Evolutionary conservation across 2,113 vertebrate species (phyloP).

Genomic region (Pomatostomus ruficeps): DNA sequence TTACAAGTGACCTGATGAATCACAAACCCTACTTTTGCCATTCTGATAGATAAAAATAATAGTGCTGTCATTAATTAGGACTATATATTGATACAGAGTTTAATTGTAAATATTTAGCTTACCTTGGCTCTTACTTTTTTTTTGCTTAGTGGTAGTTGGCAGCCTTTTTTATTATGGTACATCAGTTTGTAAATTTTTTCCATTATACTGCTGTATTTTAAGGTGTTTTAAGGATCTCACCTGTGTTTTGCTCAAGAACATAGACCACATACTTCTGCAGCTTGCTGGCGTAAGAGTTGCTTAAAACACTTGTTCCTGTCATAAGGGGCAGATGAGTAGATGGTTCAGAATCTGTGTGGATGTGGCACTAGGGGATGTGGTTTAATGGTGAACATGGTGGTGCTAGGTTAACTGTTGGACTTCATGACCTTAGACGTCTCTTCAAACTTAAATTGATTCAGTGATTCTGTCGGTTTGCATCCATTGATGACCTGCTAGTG

Average conservation of each 20-base stretch:
- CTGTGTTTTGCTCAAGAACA: neutral
- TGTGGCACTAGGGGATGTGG: neutral
- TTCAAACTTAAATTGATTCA: neutral
- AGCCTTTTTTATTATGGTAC: neutral
- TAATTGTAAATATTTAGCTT: neutral
- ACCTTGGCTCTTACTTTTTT: neutral
- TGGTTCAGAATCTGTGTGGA: neutral
- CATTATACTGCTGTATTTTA: neutral
- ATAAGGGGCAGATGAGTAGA: neutral
- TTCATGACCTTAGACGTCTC: neutral
- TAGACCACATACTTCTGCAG: neutral
- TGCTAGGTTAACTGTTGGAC: neutral
- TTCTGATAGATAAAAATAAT: neutral
- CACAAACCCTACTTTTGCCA: neutral
- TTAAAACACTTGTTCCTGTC: neutral
- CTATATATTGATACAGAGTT: neutral
- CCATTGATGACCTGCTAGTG: fast-evolving
- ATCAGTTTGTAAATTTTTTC: neutral
- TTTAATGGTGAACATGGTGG: neutral
- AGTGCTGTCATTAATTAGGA: neutral
- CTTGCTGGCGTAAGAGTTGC: neutral
- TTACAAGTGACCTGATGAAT: neutral
- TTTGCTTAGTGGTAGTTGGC: neutral
- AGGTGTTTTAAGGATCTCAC: neutral
- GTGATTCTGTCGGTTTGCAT: neutral